phyloP scores from a whole-genome alignment of 2,888 invertebrate genomes.

The Rotaria sp. region DNA sequence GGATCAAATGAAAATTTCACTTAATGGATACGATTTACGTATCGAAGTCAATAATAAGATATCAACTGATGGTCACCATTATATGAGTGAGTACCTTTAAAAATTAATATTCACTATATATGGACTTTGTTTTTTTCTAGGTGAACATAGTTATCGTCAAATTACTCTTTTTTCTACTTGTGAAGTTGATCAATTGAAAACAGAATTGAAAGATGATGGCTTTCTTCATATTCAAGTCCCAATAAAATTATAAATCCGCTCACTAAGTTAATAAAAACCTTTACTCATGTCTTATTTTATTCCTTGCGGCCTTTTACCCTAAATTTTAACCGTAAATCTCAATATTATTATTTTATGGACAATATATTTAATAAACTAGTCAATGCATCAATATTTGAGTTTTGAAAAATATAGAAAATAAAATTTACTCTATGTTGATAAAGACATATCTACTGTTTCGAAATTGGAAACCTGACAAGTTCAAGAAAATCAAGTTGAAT shows the following conservation, averaged over 20 bases:
- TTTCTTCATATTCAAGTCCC: slow-evolving; percentile 27
- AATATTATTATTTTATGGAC: neutral
- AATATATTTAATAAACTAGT: neutral
- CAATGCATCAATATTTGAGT: neutral
- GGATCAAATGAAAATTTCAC: neutral
- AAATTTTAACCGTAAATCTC: neutral
- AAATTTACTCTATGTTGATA: too few relatives aligned
- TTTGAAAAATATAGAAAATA: neutral
- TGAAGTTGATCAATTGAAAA: slow-evolving; percentile 9
- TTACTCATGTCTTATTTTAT: neutral
- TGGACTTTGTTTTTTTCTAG: neutral
- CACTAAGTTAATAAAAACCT: neutral
- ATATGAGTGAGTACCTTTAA: neutral
- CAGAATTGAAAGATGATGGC: slow-evolving; percentile 8
- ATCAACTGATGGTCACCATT: neutral
- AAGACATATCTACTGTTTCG: too few relatives aligned
- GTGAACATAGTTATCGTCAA: slow-evolving; percentile 13
- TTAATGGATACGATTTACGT: slow-evolving; percentile 19
- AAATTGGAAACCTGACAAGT: too few relatives aligned
- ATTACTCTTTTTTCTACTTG: neutral
- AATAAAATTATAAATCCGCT: neutral
- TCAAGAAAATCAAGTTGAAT: too few relatives aligned
- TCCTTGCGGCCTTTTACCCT: neutral
- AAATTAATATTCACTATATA: neutral
- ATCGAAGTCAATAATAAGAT: neutral